These are phyloP conservation scores for Strongylocentrotus purpuratus DNA, from an alignment of 35 echinoderm and acorn worm genomes.

Conservation along the genomic window DNA sequence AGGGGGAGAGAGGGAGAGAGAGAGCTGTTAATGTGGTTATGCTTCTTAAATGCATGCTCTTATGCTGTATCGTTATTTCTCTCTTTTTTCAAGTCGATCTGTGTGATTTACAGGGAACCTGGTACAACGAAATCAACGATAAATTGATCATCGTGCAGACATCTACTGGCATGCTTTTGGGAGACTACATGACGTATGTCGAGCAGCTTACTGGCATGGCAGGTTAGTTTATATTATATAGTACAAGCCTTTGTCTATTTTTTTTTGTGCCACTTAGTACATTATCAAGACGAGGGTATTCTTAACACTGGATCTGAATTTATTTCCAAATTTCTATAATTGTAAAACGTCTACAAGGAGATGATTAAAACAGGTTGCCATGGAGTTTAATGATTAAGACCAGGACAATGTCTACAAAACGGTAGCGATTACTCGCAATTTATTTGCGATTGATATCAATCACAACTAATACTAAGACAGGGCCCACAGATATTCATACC, in stretches of 20 bases:
- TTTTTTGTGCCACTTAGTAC: too few relatives aligned
- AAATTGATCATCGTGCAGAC: constrained; percentile 47
- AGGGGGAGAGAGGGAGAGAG: too few relatives aligned
- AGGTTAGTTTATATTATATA: constrained; percentile 29
- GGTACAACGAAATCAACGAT: constrained; percentile 68
- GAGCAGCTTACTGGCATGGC: constrained; percentile 27
- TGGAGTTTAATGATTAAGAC: background rate
- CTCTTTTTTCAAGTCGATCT: background rate
- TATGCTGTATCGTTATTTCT: background rate
- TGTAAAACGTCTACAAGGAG: too few relatives aligned
- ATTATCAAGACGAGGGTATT: too few relatives aligned
- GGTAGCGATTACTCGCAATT: too few relatives aligned
- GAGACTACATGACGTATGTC: constrained; percentile 43
- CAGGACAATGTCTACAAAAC: background rate
- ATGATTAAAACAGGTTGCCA: too few relatives aligned
- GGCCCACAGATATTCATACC: too few relatives aligned
- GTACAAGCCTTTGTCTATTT: too few relatives aligned
- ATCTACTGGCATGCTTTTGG: constrained; percentile 60
- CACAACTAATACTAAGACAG: too few relatives aligned
- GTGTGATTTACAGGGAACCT: constrained; percentile 59
- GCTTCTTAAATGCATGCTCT: background rate
- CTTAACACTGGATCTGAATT: background rate
- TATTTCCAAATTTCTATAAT: too few relatives aligned
- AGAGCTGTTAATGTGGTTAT: too few relatives aligned
- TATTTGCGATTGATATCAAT: too few relatives aligned